Evolutionary conservation across 1,140 invertebrate species (phyloP), one percentile per base, ranked within the genome.

Genomic region (Daktulosphaira vitifoliae): DNA sequence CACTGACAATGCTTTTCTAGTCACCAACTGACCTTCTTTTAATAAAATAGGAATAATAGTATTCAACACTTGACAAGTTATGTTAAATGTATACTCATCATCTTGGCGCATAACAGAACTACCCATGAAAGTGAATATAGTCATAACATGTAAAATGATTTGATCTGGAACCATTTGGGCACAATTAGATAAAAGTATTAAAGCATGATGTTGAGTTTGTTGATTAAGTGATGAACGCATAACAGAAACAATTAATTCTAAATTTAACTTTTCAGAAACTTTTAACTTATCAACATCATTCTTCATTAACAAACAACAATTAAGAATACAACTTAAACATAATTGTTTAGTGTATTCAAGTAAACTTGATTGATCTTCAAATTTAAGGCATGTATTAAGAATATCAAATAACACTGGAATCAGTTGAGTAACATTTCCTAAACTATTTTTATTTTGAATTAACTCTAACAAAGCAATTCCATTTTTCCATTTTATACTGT

Each of bases 51-150:
- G 93, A 62, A 97, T 84, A 20, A 97, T 82, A 0, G 86, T 91
- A 70, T 94, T 88, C 25, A 96, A 84, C 15, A 93, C 92, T 75
- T 90, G 89, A 1, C 82, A 82, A 50, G 96, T 94, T 7, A 96
- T 88, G 75, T 95, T 89, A 72, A 95, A 91, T 70, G 90, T 96
- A 73, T 96, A 96, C 0, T 87, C 84, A 73, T 96, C 92, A 73
- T 98, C 93, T 69, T 93, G 91, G 16, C 92, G 79, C 0, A 96
- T 74, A 20, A 96, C 84, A 1, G 89, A 91, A 4, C 86, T 88
- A 11, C 93, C 93, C 81, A 98, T 92, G 71, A 96, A 97, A 0
- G 92, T 96, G 73, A 97, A 97, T 68, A 98, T 90, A 25, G 90
- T 86, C 83, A 96, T 94, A 1, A 95, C 87, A 70, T 93, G 90